phyloP scores from a whole-genome alignment of 1,140 invertebrate species.

The Antheraea mylitta region DNA sequence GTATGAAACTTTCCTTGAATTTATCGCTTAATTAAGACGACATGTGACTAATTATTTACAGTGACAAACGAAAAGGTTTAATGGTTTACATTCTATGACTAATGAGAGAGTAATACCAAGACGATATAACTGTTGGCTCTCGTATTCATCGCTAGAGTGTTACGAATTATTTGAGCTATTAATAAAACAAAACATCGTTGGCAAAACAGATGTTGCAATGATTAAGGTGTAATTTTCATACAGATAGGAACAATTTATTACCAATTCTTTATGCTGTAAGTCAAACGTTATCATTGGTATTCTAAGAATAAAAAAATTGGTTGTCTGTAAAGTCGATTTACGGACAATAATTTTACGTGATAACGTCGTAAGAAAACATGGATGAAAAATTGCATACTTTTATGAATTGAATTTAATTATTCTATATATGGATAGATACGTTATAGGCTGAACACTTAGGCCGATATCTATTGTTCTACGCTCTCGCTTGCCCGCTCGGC shows the following conservation, averaged over 20 bases:
- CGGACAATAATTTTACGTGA: no score
- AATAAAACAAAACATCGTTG: constrained; percentile 2
- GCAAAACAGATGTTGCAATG: neutral
- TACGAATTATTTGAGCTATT: constrained; percentile 4
- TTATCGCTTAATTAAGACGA: neutral
- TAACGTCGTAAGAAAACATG: no score
- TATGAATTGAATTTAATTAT: no score
- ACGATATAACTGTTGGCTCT: constrained; percentile 2
- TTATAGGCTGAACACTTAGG: no score
- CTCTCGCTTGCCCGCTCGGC: no score
- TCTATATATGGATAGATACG: no score
- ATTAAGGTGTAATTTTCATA: neutral
- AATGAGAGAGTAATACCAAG: constrained; percentile 10
- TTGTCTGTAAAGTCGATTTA: no score
- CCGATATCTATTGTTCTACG: no score
- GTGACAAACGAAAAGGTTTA: constrained; percentile 3
- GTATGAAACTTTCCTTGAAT: neutral
- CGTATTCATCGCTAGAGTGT: neutral
- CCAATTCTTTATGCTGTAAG: neutral
- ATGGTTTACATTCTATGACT: constrained; percentile 6
- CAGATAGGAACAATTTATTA: neutral
- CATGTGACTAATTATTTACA: neutral
- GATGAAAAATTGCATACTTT: no score
- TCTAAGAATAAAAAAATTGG: neutral
- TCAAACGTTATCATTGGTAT: neutral